Evolutionary conservation across 2,113 vertebrate genomes (phyloP).

Genomic region (Oceanites oceanicus): DNA sequence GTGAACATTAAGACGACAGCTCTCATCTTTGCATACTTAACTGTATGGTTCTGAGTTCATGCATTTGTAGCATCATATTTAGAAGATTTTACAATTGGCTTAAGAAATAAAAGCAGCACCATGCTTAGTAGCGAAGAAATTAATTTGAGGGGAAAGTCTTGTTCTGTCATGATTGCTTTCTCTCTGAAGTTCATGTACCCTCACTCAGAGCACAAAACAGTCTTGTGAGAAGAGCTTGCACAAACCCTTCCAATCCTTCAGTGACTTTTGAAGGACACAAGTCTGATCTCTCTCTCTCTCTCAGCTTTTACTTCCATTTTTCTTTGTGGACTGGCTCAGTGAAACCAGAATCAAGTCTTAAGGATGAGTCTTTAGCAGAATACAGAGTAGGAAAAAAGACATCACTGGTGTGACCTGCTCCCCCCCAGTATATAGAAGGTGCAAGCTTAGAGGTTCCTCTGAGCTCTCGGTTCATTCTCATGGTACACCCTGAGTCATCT

Average conservation of each 20-base stretch:
- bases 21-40: not conserved
- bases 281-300: not conserved
- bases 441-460: not conserved
- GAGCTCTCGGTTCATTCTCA: rapidly evolving
- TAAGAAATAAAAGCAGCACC: not conserved
- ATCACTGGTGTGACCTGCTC: not conserved
- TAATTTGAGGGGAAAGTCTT: not conserved
- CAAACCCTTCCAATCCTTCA: not conserved
- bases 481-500: not conserved
- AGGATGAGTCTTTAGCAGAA: not conserved
- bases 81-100: not conserved
- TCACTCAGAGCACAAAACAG: not conserved
- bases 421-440: not conserved
- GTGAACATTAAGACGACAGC: not conserved
- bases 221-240: not conserved
- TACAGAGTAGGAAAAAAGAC: not conserved
- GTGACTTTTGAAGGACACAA: not conserved
- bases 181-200: not conserved
- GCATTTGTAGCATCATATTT: not conserved
- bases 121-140: not conserved
- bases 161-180: not conserved
- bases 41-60: not conserved
- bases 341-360: not conserved
- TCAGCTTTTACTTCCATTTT: not conserved
- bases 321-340: not conserved